phyloP scores from a whole-genome alignment of 2,113 vertebrate genomes.

The Catharus fuscescens region DNA sequence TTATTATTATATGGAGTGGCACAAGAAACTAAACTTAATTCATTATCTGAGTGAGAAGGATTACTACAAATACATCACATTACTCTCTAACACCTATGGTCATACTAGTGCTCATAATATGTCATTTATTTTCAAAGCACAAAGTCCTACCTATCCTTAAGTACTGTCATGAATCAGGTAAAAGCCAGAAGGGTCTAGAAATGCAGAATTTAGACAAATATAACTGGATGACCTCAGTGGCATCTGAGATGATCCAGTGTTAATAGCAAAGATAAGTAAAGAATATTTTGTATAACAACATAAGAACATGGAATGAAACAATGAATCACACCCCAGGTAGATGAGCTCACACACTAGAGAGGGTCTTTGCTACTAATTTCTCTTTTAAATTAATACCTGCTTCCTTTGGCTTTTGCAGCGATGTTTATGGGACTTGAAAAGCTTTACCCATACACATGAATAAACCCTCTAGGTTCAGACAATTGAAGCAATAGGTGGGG shows the following conservation, averaged over 20 bases:
- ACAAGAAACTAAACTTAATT: constrained; percentile 34
- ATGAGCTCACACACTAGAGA: background rate
- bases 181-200: background rate
- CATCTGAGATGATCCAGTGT: background rate
- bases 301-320: background rate
- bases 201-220: background rate
- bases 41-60: background rate
- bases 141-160: background rate
- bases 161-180: background rate
- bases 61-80: constrained; percentile 21
- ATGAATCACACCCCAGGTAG: background rate
- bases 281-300: background rate
- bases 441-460: background rate
- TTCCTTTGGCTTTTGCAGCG: constrained; percentile 10
- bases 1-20: constrained; percentile 20
- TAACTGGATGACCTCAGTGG: background rate
- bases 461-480: background rate
- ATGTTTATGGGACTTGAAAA: background rate
- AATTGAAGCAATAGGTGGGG: background rate
- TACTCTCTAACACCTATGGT: background rate
- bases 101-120: background rate
- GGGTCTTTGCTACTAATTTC: background rate
- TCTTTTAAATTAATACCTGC: background rate
- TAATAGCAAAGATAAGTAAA: background rate
- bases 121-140: background rate